A percentile compares a stretch with the other conserved stretches of the same genome.
phyloP scores from a whole-genome alignment of 2,113 vertebrate species.

The Onychostruthus taczanowskii region DNA sequence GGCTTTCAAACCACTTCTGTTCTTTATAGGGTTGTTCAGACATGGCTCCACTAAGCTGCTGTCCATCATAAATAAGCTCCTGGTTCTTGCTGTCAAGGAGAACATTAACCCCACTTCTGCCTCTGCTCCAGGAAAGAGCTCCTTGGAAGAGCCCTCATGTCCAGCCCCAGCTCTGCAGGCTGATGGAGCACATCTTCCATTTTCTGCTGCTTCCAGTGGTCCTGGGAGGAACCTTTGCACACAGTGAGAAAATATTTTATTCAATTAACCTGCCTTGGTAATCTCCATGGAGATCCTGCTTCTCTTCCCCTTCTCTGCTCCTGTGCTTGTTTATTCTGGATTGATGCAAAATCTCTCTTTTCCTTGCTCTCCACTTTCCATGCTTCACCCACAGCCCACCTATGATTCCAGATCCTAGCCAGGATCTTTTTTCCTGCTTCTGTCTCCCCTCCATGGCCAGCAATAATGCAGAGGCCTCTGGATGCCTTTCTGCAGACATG shows the following conservation, averaged over 20 bases:
- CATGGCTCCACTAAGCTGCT: neutral
- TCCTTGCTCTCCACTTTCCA: fast-evolving
- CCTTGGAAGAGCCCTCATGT: neutral
- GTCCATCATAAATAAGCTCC: neutral
- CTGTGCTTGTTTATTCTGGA: neutral
- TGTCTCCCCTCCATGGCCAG: neutral
- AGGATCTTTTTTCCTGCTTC: neutral
- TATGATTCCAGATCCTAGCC: neutral
- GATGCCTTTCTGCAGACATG: fast-evolving
- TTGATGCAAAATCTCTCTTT: neutral
- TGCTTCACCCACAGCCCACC: neutral
- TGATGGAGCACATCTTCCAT: neutral
- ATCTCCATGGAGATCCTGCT: neutral
- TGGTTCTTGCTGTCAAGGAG: neutral
- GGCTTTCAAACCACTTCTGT: neutral
- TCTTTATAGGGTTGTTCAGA: neutral
- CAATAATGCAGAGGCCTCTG: neutral
- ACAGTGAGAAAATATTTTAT: neutral
- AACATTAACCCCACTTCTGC: neutral
- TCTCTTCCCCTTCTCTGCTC: neutral
- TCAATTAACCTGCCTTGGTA: neutral
- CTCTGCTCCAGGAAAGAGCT: neutral
- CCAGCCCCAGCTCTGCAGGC: neutral
- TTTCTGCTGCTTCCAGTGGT: neutral
- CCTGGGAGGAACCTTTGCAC: neutral